These are phyloP conservation scores for Heliornis fulica DNA, from an alignment of 2,113 vertebrate species.

Conservation along the genomic window DNA sequence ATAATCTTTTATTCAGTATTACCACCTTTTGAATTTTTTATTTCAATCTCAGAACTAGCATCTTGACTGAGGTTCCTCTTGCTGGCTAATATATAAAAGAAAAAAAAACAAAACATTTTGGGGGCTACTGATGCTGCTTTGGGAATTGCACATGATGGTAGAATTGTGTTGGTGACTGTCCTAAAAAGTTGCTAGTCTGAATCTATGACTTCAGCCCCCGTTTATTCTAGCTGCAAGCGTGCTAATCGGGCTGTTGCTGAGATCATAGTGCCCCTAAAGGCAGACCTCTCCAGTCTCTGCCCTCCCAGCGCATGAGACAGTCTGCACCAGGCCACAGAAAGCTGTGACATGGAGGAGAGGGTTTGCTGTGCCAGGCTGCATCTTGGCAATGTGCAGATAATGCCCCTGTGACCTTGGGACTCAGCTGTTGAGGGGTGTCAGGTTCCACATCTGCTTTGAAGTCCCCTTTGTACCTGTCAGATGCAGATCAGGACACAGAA, in stretches of 20 bases:
- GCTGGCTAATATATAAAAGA: background rate
- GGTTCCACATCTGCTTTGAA: background rate
- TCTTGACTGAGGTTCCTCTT: background rate
- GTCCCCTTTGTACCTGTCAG: accelerated
- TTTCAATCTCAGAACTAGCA: background rate
- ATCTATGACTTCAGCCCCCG: background rate
- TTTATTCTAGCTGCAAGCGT: background rate
- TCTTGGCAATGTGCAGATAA: background rate
- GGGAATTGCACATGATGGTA: background rate
- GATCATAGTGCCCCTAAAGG: background rate
- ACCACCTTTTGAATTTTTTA: constrained; percentile 13
- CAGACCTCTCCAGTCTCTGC: background rate
- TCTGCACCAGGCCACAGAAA: accelerated
- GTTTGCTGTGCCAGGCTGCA: background rate
- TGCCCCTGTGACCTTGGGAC: background rate
- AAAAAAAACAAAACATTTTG: background rate
- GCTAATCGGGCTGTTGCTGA: background rate
- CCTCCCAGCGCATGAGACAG: too few species aligned
- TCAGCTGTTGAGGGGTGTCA: background rate
- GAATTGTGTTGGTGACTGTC: background rate
- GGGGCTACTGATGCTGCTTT: background rate
- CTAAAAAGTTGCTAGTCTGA: background rate
- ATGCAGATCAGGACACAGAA: background rate
- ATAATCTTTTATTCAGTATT: background rate
- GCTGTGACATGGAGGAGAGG: background rate